A percentile compares a stretch with the other conserved stretches of the same genome.
Evolutionary conservation across 2,888 invertebrate genomes (phyloP).

Genomic region (Philhelius pedissequus): DNA sequence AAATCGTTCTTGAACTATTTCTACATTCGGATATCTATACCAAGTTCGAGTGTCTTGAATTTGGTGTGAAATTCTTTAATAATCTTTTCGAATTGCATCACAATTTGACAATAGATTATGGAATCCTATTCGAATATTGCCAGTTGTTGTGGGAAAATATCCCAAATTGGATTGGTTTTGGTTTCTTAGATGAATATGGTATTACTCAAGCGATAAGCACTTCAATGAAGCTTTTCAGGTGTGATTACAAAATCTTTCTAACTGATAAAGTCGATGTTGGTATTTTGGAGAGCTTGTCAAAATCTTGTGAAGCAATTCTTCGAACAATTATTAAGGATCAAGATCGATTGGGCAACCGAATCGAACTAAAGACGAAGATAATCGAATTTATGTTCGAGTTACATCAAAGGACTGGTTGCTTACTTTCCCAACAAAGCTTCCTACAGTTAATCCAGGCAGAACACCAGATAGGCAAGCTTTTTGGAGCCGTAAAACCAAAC

Average conservation of each 20-base stretch:
- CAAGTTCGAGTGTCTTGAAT: slow-evolving; percentile 38
- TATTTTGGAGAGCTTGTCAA: background rate
- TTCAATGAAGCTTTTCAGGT: slow-evolving; percentile 23
- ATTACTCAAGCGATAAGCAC: background rate
- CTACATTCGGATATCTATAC: slow-evolving; percentile 26
- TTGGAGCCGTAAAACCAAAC: background rate
- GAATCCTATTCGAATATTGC: slow-evolving; percentile 42
- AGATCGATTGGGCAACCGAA: background rate
- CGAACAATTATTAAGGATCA: slow-evolving; percentile 1
- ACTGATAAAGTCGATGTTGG: background rate
- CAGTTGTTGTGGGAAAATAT: slow-evolving; percentile 51
- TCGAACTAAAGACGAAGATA: slow-evolving; percentile 19
- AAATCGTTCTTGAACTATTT: slow-evolving; percentile 30
- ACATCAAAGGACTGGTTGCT: slow-evolving; percentile 1
- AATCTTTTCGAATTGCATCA: slow-evolving; percentile 12
- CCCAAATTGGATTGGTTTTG: slow-evolving; percentile 21
- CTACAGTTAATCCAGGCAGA: slow-evolving; percentile 4
- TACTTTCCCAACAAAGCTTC: background rate
- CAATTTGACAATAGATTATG: slow-evolving; percentile 5
- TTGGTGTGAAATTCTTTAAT: slow-evolving; percentile 40
- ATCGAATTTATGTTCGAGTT: slow-evolving; percentile 26
- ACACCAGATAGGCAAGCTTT: background rate
- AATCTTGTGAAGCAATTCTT: slow-evolving; percentile 34
- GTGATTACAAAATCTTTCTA: slow-evolving; percentile 28
- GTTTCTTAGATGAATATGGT: slow-evolving; percentile 29